A percentile compares a stretch with the other conserved stretches of the same genome.
phyloP scores from a whole-genome alignment of 2,888 invertebrate species.

The Hybos culiciformis region DNA sequence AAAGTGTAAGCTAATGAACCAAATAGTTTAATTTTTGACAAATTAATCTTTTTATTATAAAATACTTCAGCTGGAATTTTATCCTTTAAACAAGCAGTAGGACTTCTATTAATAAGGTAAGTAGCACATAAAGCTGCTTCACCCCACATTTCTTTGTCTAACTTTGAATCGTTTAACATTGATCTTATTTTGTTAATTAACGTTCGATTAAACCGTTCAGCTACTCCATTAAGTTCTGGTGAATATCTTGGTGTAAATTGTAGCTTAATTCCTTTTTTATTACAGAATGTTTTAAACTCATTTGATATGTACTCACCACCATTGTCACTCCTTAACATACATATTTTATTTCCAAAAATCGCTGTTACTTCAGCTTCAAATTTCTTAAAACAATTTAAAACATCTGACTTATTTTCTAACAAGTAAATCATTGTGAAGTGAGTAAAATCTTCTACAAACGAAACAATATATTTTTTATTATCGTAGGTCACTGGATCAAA shows the following conservation, averaged over 20 bases:
- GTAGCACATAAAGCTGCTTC: no score
- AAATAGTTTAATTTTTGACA: no score
- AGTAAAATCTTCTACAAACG: constrained; percentile 23
- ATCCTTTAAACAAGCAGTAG: no score
- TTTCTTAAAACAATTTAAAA: constrained; percentile 7
- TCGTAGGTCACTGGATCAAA: constrained; percentile 17
- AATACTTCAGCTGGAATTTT: no score
- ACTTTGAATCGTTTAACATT: no score
- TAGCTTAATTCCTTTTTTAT: constrained; percentile 17
- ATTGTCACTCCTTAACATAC: constrained; percentile 10
- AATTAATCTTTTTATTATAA: no score
- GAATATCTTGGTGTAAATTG: constrained; percentile 11
- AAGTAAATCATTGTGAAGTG: constrained; percentile 17
- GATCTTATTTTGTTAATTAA: no score
- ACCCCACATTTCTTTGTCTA: no score
- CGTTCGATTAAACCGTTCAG: constrained; percentile 7
- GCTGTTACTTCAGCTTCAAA: constrained; percentile 6
- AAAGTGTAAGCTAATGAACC: no score
- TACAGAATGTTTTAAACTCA: constrained; percentile 12
- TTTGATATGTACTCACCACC: constrained; percentile 19
- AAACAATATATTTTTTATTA: constrained; percentile 18
- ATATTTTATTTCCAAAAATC: constrained; percentile 7
- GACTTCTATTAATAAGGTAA: no score
- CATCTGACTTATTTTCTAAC: constrained; percentile 10
- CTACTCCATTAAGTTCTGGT: constrained; percentile 11